These are phyloP conservation scores for Calycopis cecrops DNA, from an alignment of 1,140 invertebrate genomes.

Conservation along the genomic window DNA sequence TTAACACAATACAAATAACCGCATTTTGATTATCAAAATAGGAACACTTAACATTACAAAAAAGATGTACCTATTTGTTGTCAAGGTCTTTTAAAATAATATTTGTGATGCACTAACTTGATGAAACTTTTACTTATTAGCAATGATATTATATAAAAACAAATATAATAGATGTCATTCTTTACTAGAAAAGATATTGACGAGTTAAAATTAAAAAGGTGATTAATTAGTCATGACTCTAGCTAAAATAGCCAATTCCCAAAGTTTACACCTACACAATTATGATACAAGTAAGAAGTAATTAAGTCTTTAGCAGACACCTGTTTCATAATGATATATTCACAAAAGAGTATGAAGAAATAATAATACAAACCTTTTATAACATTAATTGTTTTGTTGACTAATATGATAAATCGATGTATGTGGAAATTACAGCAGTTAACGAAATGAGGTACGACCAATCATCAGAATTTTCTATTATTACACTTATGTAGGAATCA, in stretches of 20 bases:
- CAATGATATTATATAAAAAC: too few species aligned
- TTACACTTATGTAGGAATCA: conserved; percentile 23
- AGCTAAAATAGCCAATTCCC: background rate
- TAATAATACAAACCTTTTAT: conserved; percentile 55
- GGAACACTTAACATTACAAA: too few species aligned
- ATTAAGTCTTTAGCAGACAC: conserved; percentile 32
- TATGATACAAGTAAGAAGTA: conserved; percentile 39
- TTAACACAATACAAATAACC: too few species aligned
- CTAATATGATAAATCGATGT: conserved; percentile 32
- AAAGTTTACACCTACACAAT: conserved; percentile 43
- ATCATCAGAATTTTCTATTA: conserved; percentile 13
- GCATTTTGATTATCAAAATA: too few species aligned
- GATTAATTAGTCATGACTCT: background rate
- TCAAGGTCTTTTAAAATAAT: too few species aligned
- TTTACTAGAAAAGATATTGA: too few species aligned
- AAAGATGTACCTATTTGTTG: too few species aligned
- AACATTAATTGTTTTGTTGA: conserved; percentile 58
- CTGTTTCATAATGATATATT: conserved; percentile 32
- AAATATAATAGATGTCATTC: too few species aligned
- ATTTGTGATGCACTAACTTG: too few species aligned
- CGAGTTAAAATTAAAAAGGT: background rate
- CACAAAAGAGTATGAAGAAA: conserved; percentile 17
- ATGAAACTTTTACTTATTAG: too few species aligned
- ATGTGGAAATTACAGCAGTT: conserved; percentile 15
- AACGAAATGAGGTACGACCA: conserved; percentile 7